A percentile compares a stretch with the other conserved stretches of the same genome.
These are phyloP conservation scores for Tanytarsus gracilentus DNA, from an alignment of 2,888 invertebrate genomes.

Conservation along the genomic window DNA sequence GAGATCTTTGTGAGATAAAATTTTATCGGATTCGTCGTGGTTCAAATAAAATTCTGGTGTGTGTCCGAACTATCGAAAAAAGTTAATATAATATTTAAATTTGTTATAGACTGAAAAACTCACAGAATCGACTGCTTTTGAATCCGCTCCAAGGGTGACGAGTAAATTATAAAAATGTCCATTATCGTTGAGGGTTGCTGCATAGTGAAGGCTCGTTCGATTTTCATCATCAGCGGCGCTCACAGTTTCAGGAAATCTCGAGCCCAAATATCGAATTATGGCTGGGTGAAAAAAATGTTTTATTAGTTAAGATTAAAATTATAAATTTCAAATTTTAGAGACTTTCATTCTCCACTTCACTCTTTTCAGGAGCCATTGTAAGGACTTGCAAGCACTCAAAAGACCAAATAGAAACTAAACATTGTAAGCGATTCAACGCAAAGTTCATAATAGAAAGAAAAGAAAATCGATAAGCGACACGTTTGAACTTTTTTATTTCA, in stretches of 20 bases:
- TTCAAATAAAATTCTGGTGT: constrained; percentile 71
- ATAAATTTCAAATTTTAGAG: constrained; percentile 7
- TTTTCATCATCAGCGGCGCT: constrained; percentile 69
- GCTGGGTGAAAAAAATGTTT: too few relatives aligned
- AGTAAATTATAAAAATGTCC: constrained; percentile 80
- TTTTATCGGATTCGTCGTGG: constrained; percentile 47
- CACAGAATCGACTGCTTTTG: constrained; percentile 74
- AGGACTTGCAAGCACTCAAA: constrained; percentile 20
- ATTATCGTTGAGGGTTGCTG: constrained; percentile 73
- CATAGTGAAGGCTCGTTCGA: constrained; percentile 81
- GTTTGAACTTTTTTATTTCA: background rate
- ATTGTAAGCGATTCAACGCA: background rate
- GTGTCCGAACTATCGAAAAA: constrained; percentile 55
- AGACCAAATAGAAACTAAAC: constrained; percentile 23
- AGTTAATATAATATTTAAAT: background rate
- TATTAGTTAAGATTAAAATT: background rate
- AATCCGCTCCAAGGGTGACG: constrained; percentile 76
- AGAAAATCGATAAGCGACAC: constrained; percentile 4
- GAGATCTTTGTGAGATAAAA: constrained; percentile 59
- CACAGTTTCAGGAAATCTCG: constrained; percentile 79
- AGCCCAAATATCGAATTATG: constrained; percentile 53
- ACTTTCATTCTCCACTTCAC: constrained; percentile 22
- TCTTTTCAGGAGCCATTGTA: background rate
- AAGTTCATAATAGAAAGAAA: background rate
- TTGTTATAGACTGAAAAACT: constrained; percentile 35